Evolutionary conservation across 2,113 vertebrate genomes (phyloP).

Genomic region (Bettongia penicillata): DNA sequence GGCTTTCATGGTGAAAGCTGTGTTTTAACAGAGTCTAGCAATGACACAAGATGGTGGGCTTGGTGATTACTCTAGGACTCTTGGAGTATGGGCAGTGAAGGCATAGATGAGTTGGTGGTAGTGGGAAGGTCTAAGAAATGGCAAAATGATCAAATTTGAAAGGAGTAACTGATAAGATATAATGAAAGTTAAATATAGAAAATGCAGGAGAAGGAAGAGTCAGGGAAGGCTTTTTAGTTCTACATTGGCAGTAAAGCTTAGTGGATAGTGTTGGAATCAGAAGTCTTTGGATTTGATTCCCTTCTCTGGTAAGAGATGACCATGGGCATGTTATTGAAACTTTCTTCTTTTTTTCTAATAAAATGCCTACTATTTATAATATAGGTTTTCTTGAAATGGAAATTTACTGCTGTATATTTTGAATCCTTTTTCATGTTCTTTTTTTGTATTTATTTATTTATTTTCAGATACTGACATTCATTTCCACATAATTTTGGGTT

Average conservation of each 20-base stretch:
- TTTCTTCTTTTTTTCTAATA: background rate
- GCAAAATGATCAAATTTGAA: background rate
- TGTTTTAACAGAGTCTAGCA: background rate
- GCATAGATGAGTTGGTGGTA: too few relatives aligned
- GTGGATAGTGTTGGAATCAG: background rate
- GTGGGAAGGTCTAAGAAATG: background rate
- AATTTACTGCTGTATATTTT: too few relatives aligned
- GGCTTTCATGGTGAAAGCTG: background rate
- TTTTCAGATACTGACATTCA: too few relatives aligned
- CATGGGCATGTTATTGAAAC: background rate
- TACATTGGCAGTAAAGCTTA: background rate
- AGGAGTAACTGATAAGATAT: background rate
- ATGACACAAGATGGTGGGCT: background rate
- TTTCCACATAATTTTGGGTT: too few relatives aligned
- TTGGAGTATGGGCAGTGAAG: background rate
- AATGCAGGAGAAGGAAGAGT: background rate
- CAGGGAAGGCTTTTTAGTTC: background rate
- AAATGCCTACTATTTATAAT: too few relatives aligned
- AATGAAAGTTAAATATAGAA: background rate
- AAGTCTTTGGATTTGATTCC: background rate
- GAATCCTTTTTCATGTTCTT: too few relatives aligned
- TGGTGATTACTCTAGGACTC: background rate
- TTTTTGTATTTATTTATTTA: too few relatives aligned
- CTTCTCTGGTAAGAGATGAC: background rate
- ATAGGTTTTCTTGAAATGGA: too few relatives aligned